Percentiles rank a stretch among this genome's conserved stretches.
phyloP scores from a whole-genome alignment of 2,888 invertebrate species.

The Toxonevra muliebris region DNA sequence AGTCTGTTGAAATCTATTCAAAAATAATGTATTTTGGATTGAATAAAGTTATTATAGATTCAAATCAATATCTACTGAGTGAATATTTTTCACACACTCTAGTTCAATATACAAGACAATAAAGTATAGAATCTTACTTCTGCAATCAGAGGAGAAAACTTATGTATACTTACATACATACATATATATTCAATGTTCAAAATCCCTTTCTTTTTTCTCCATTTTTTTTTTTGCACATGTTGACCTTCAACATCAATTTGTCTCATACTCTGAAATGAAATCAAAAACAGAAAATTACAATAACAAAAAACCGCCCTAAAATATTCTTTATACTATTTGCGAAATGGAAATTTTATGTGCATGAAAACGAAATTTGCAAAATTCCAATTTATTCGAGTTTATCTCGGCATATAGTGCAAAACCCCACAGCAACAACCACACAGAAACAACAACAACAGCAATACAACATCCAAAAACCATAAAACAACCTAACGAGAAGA shows the following conservation, averaged over 20 bases:
- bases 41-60: too few species aligned
- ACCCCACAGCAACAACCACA: neutral
- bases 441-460: neutral
- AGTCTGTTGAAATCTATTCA: too few species aligned
- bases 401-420: neutral
- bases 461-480: neutral
- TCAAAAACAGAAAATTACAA: conserved; percentile 25
- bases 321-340: conserved; percentile 39
- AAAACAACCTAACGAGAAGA: neutral
- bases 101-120: too few species aligned
- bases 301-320: conserved; percentile 10
- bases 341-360: conserved; percentile 54
- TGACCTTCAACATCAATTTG: conserved; percentile 55
- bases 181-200: too few species aligned
- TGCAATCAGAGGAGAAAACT: too few species aligned
- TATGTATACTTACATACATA: too few species aligned
- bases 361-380: conserved; percentile 57
- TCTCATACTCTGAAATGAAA: conserved; percentile 38
- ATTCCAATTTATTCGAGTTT: conserved; percentile 38
- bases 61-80: too few species aligned
- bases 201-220: too few species aligned
- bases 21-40: too few species aligned
- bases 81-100: too few species aligned
- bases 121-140: too few species aligned
- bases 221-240: conserved; percentile 47